These are phyloP conservation scores for Bimastos eiseni DNA, from an alignment of 2,888 invertebrate species.

Conservation along the genomic window DNA sequence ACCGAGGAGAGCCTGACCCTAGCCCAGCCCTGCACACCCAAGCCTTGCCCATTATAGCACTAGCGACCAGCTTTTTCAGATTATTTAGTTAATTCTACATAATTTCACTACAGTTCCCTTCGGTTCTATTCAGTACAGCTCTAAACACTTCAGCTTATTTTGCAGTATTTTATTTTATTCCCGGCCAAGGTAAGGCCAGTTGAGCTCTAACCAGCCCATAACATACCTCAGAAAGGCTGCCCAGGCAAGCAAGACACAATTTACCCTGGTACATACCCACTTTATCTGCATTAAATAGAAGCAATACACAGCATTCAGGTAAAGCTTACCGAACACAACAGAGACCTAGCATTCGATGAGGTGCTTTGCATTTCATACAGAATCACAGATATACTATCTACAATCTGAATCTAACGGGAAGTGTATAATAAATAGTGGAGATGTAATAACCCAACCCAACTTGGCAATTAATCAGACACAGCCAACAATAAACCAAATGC, in stretches of 20 bases:
- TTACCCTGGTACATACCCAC: background rate
- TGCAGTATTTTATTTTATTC: no score
- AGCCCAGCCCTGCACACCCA: no score
- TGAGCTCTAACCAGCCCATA: background rate
- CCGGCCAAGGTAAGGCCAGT: background rate
- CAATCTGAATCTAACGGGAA: background rate
- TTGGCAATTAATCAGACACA: background rate
- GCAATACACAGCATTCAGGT: background rate
- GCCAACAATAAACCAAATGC: background rate
- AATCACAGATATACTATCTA: background rate
- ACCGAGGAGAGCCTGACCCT: no score
- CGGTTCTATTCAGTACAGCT: no score
- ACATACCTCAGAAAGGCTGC: no score
- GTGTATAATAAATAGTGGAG: background rate
- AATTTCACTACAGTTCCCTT: no score
- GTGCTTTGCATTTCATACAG: background rate
- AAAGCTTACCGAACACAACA: background rate
- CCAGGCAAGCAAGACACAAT: background rate
- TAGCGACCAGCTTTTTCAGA: no score
- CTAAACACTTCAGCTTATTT: no score
- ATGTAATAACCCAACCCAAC: background rate
- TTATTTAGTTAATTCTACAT: no score
- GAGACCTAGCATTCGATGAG: background rate
- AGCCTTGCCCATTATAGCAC: no score
- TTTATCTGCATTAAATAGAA: conserved; percentile 4